Conservation (phyloP, 2,797 vertebrate species). For the Chelonia mydas region DNA sequence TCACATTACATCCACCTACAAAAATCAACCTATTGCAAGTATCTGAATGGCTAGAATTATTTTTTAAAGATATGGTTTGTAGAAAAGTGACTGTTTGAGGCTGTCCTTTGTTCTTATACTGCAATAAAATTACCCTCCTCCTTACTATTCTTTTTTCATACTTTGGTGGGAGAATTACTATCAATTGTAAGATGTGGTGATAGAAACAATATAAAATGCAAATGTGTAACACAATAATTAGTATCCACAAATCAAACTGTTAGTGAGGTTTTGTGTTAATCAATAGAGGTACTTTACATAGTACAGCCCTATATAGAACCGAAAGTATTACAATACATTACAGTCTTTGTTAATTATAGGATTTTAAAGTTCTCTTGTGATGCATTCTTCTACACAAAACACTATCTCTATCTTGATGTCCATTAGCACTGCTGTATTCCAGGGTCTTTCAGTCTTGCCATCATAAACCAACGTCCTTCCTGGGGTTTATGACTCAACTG, state of each 20-base stretch:
- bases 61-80: constrained; percentile 23
- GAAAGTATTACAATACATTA: constrained; percentile 29
- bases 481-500: background rate
- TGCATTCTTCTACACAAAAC: background rate
- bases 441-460: background rate
- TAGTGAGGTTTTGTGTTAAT: constrained; percentile 37
- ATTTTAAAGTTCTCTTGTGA: constrained; percentile 44
- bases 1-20: background rate
- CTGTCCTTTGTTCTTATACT: constrained; percentile 7
- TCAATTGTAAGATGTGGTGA: constrained; percentile 23
- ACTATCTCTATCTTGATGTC: constrained; percentile 22
- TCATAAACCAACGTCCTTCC: background rate
- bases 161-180: background rate
- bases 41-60: background rate
- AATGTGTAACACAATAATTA: background rate
- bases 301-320: constrained; percentile 11
- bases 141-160: constrained; percentile 20
- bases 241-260: constrained; percentile 41
- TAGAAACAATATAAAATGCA: constrained; percentile 41
- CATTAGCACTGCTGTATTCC: constrained; percentile 23
- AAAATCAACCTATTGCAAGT: background rate
- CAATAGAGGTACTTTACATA: constrained; percentile 48
- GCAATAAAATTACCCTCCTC: constrained; percentile 34
- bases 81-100: background rate
- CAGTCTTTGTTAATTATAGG: constrained; percentile 41